Conservation (phyloP, 2,113 vertebrate genomes). For the Gobio gobio region DNA sequence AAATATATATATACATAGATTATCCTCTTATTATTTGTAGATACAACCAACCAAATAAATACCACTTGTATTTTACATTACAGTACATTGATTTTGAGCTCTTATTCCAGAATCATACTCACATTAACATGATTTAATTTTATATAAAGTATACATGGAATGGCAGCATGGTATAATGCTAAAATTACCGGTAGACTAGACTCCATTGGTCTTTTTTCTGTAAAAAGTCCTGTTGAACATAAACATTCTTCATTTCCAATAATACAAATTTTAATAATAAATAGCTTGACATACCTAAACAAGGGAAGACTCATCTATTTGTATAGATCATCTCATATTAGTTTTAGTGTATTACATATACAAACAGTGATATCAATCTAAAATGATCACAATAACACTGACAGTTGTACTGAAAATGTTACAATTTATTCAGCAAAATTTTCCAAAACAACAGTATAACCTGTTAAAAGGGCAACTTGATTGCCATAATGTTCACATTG, state of each 20-base stretch:
- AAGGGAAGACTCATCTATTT: neutral
- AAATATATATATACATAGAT: neutral
- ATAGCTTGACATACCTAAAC: neutral
- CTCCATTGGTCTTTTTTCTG: neutral
- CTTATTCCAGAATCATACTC: neutral
- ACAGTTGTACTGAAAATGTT: slow-evolving; percentile 31
- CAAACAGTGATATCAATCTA: neutral
- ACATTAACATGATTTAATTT: neutral
- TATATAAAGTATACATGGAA: neutral
- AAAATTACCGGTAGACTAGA: neutral
- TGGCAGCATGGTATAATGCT: neutral
- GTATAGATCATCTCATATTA: neutral
- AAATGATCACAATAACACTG: slow-evolving; percentile 11
- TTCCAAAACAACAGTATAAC: slow-evolving; percentile 52
- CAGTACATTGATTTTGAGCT: neutral
- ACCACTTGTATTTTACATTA: neutral
- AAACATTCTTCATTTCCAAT: neutral
- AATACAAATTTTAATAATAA: neutral
- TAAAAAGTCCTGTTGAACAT: neutral
- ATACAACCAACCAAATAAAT: neutral
- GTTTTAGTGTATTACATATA: neutral
- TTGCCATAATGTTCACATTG: slow-evolving; percentile 12
- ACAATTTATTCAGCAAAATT: slow-evolving; percentile 22
- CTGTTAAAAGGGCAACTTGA: slow-evolving; percentile 45
- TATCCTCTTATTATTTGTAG: neutral